Base-by-base conservation (phyloP, 2,113 vertebrate genomes). In the Caranx melampygus region DNA sequence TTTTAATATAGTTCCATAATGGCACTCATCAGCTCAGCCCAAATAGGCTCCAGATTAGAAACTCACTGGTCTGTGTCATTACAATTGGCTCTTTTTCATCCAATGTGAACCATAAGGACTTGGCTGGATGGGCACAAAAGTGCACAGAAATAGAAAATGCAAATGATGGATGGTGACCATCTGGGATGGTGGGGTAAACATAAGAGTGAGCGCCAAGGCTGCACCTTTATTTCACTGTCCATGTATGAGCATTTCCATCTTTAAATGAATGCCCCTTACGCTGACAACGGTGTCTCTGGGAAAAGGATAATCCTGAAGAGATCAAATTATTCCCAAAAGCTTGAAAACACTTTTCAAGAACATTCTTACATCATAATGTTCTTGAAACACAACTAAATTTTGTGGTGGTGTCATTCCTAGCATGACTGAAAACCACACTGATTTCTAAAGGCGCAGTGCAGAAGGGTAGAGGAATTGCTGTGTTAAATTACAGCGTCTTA, bases 41-140 rank as follows among this genome's bases (percentile, higher is more conserved):
- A 74, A 85, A 82, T 54, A 62, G 71, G 59, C 49, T 18, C 57
- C 34, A 62, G 31, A 87, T 91, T 78, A 84, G 65, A 87, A 90
- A 85, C 26, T 55, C 75, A 72, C 60, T 79, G 57, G 66, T 37
- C 55, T 78, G 83, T 86, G 71, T 82, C 70, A 87, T 82, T 83
- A 66, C 65, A 78, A 51, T 35, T n/a, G 65, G 12, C 63, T 81
- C 42, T 20, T 60, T 49, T 81, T 85, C 70, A 78, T 58, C 67
- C n/a, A 62, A 69, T 44, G 34, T 18, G n/a, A 42, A 52, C 51
- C 31, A 52, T 66, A 40, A 59, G 52, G 59, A n/a, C 63, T 8
- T 67, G 58, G 42, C 52, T 72, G 66, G 73, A 81, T 3, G 33
- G 47, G 71, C 76, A 63, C 44, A 52, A 66, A 70, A 67, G 59